These are phyloP conservation scores for Oreochromis aureus DNA, from an alignment of 2,113 vertebrate species.

Conservation along the genomic window DNA sequence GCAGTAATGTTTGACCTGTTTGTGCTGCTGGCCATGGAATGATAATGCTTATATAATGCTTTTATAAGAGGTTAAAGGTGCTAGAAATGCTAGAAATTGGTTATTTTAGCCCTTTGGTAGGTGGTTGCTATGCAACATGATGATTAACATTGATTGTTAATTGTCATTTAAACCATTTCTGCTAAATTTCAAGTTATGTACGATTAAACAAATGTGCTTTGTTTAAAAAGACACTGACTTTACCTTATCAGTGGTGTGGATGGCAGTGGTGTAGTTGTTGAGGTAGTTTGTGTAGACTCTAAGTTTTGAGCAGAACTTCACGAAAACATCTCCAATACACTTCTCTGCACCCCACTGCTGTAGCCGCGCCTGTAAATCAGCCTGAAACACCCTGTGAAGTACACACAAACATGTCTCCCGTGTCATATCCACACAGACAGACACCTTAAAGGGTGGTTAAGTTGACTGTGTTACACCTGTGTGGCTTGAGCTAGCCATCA, in stretches of 20 bases:
- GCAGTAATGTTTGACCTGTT: neutral
- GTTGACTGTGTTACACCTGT: neutral
- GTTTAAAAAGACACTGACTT: neutral
- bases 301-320: slow-evolving; percentile 72
- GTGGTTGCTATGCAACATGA: neutral
- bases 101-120: neutral
- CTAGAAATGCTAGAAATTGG: neutral
- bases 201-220: neutral
- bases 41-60: neutral
- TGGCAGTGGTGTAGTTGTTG: slow-evolving; percentile 77
- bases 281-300: slow-evolving; percentile 76
- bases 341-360: slow-evolving; percentile 75
- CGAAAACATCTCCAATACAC: slow-evolving; percentile 74
- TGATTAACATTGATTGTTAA: neutral
- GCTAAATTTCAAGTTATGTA: neutral
- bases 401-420: neutral
- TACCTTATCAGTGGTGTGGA: slow-evolving; percentile 81
- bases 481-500: neutral
- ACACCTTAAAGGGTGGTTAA: neutral
- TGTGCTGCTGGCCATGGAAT: neutral
- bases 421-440: neutral
- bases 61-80: neutral
- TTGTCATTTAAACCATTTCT: neutral
- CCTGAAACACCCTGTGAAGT: slow-evolving; percentile 63
- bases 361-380: slow-evolving; percentile 63